phyloP scores from a whole-genome alignment of 2,888 invertebrate species.

The Lottia scabra region DNA sequence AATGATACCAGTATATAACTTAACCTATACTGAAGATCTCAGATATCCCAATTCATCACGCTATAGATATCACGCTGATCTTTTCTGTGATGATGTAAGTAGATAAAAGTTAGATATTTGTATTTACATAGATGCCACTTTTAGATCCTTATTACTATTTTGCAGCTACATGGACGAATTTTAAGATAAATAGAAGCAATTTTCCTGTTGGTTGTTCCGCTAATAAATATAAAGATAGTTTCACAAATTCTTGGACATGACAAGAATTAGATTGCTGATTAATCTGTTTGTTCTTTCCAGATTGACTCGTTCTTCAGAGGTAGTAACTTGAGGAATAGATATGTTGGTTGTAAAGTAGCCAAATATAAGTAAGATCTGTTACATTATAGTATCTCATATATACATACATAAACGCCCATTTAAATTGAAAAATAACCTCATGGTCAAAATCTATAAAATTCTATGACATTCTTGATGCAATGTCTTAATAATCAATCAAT shows the following conservation, averaged over 20 bases:
- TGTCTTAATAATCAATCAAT: background rate
- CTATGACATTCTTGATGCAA: background rate
- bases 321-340: constrained; percentile 20
- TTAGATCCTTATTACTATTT: too few species aligned
- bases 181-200: too few species aligned
- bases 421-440: too few species aligned
- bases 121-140: too few species aligned
- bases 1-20: constrained; percentile 27
- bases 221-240: too few species aligned
- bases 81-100: constrained; percentile 36
- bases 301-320: constrained; percentile 24
- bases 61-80: constrained; percentile 24
- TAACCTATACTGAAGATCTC: constrained; percentile 33
- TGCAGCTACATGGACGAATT: too few species aligned
- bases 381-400: too few species aligned
- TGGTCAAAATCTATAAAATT: too few species aligned
- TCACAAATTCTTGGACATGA: too few species aligned
- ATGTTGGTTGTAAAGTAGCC: constrained; percentile 17
- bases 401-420: too few species aligned
- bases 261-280: too few species aligned
- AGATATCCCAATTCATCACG: constrained; percentile 16
- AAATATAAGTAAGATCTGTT: constrained; percentile 8
- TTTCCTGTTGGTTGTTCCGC: too few species aligned
- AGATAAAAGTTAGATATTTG: background rate
- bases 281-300: constrained; percentile 8